phyloP scores from a whole-genome alignment of 2,797 vertebrate genomes.

The Sylvilagus floridanus region DNA sequence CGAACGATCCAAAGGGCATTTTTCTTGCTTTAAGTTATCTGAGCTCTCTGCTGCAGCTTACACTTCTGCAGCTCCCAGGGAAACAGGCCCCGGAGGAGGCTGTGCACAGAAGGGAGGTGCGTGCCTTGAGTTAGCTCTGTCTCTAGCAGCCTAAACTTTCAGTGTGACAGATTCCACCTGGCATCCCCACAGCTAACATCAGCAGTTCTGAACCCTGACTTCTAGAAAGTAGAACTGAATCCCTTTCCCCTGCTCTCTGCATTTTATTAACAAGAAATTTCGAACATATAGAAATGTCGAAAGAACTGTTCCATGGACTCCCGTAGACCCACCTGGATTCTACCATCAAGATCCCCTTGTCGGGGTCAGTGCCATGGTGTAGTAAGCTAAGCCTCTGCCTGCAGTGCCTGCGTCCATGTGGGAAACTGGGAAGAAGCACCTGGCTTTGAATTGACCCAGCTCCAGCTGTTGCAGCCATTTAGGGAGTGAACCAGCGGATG shows the following conservation, averaged over 20 bases:
- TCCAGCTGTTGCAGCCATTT: no score
- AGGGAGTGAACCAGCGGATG: no score
- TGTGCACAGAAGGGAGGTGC: no score
- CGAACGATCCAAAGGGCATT: constrained; percentile 69
- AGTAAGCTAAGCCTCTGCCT: no score
- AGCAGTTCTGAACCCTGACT: background rate
- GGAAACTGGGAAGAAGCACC: no score
- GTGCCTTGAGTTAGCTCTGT: background rate
- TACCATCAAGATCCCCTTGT: background rate
- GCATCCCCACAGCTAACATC: background rate
- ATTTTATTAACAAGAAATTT: background rate
- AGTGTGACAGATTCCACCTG: constrained; percentile 27
- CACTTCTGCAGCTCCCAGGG: background rate
- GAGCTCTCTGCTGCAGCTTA: background rate
- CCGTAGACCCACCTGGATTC: background rate
- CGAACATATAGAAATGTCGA: background rate
- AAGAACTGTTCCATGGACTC: background rate
- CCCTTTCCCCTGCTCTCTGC: background rate
- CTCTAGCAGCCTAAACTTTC: background rate
- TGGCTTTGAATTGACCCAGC: no score
- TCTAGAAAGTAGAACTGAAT: background rate
- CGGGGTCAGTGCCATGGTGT: no score
- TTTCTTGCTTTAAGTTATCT: constrained; percentile 71
- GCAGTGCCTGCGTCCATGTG: no score
- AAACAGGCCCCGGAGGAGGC: background rate